These are phyloP conservation scores for Megathymus violae DNA, from an alignment of 1,140 invertebrate species.

Conservation along the genomic window DNA sequence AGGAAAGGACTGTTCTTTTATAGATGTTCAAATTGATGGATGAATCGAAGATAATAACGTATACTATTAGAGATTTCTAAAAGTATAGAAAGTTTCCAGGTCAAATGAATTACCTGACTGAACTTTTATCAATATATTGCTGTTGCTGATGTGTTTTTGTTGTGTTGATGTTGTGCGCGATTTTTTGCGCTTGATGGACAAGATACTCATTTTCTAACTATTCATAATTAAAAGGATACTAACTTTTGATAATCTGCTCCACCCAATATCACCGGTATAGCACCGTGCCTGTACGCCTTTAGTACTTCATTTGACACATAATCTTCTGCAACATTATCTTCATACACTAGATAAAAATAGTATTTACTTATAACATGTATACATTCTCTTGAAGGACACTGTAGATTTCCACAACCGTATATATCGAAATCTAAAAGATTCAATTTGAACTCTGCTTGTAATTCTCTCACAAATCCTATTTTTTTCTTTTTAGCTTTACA, in stretches of 20 bases:
- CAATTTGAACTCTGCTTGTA: conserved; percentile 83
- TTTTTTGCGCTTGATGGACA: no score
- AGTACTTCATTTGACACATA: conserved; percentile 87
- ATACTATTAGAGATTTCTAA: no score
- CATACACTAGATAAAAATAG: conserved; percentile 88
- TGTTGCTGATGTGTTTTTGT: no score
- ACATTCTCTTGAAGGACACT: conserved; percentile 66
- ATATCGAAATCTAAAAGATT: conserved; percentile 84
- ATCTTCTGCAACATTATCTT: conserved; percentile 85
- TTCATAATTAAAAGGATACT: no score
- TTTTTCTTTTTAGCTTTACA: conserved; percentile 82
- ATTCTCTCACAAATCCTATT: conserved; percentile 82
- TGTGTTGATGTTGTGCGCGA: no score
- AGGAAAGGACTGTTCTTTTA: no score
- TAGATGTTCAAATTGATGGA: no score
- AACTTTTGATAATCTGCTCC: conserved; percentile 64
- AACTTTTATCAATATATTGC: no score
- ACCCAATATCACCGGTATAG: conserved; percentile 84
- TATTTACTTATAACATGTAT: conserved; percentile 82
- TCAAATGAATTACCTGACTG: no score
- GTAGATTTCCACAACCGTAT: conserved; percentile 86
- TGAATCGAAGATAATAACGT: no score
- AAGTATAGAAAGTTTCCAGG: no score
- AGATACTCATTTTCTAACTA: no score
- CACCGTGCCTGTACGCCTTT: conserved; percentile 74